Percentiles rank a stretch among this genome's conserved stretches.
phyloP scores from a whole-genome alignment of 1,140 invertebrate genomes.

The Bemisia tabaci region DNA sequence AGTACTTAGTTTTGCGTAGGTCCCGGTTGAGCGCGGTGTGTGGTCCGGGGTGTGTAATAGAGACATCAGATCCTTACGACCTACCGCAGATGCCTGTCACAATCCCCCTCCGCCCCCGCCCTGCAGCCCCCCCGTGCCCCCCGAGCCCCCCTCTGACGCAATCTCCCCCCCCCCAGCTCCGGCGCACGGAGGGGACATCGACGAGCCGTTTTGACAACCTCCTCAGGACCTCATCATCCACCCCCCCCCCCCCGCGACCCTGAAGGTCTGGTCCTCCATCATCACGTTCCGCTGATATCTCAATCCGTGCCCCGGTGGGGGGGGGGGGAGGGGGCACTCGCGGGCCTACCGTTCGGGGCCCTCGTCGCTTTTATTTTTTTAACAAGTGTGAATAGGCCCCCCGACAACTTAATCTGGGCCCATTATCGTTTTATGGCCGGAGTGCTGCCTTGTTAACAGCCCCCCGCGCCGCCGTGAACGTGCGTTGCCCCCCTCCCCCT shows the following conservation, averaged over 20 bases:
- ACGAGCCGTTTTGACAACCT: not conserved
- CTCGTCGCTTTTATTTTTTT: not conserved
- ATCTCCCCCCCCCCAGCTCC: not conserved
- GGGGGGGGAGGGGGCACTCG: not conserved
- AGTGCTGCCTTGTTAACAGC: not conserved
- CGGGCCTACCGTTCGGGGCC: not conserved
- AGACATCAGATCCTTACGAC: constrained; percentile 16
- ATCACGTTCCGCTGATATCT: not conserved
- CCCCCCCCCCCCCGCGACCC: no score
- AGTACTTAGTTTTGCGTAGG: not conserved
- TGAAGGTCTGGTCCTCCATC: not conserved
- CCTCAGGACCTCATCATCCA: not conserved
- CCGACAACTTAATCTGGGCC: constrained; percentile 1
- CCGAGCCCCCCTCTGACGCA: not conserved
- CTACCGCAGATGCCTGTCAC: constrained; percentile 15
- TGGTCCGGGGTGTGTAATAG: constrained; percentile 13
- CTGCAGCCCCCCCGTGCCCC: not conserved
- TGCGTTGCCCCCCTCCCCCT: not conserved
- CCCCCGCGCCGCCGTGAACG: not conserved
- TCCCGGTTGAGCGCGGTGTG: not conserved
- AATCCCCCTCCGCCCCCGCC: constrained; percentile 1
- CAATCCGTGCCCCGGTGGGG: not conserved
- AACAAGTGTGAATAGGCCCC: constrained; percentile 1
- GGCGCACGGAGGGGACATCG: not conserved
- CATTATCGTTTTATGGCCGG: not conserved